Evolutionary conservation across 2,888 invertebrate genomes (phyloP).

Genomic region (Netelia inedita): DNA sequence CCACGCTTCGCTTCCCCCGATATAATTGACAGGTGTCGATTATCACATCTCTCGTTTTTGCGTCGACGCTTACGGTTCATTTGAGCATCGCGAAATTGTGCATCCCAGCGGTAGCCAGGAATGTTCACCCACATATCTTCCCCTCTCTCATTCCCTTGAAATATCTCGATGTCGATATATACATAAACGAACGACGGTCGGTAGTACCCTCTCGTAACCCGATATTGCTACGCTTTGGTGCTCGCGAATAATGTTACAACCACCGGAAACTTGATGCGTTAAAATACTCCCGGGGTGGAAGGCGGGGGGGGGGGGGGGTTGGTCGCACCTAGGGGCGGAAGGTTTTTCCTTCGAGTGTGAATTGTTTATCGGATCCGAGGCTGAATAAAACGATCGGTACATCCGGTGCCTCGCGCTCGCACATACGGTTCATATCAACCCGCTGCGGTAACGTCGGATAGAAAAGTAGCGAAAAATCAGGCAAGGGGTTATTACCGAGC

Average conservation of each 20-base stretch:
- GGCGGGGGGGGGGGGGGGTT: too few relatives aligned
- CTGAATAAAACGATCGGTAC: slow-evolving; percentile 57
- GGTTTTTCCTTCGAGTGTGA: not conserved
- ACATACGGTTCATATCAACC: slow-evolving; percentile 24
- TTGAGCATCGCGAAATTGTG: not conserved
- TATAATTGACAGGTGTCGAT: slow-evolving; percentile 49
- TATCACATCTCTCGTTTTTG: slow-evolving; percentile 22
- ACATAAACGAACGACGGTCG: not conserved
- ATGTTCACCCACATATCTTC: not conserved
- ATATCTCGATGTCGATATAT: not conserved
- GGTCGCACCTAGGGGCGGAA: not conserved
- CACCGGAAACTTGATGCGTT: slow-evolving; percentile 20
- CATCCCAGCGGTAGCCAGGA: not conserved
- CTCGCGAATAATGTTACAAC: not conserved
- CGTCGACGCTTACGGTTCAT: slow-evolving; percentile 5
- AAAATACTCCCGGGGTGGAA: not conserved
- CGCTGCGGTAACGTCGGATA: slow-evolving; percentile 44
- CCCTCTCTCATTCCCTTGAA: not conserved
- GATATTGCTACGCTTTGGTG: not conserved
- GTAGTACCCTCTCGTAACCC: not conserved
- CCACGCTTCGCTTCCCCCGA: slow-evolving; percentile 2
- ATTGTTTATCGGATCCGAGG: slow-evolving; percentile 30
- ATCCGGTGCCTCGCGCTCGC: slow-evolving; percentile 30
- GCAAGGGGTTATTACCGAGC: not conserved
- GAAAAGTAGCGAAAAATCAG: slow-evolving; percentile 28